Base-by-base conservation (phyloP, 2,888 invertebrate genomes). In the Athalia cordata region DNA sequence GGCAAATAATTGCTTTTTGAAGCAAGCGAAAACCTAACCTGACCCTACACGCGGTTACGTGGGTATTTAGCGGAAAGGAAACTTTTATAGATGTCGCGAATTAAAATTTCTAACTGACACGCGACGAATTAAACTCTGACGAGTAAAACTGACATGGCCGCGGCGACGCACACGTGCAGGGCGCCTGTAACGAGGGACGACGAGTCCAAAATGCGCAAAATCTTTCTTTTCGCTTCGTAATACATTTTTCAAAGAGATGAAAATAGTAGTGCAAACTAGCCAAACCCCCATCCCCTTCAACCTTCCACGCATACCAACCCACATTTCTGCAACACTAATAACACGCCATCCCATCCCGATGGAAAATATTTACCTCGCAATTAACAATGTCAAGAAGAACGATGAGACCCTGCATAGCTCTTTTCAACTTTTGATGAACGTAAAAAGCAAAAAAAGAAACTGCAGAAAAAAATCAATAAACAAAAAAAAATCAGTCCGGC, bases 221-320 rank as follows among this genome's bases (percentile, higher is more conserved):
- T 7, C 64, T 15, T 9, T 29, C 52, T 76, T 62, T 64, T 66
- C 72, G 59, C 81, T 82, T 86, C 29, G 83, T 86, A 84, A 86
- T 85, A 86, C 85, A 86, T 86, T 85, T 86, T 81, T 84, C 85
- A 86, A 86, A 85, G 86, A 81, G 81, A 82, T 81, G 81, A 76
- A 81, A 84, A 84, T 82, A 80, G 82, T 81, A 62, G 74, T 64
- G 15, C 29, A 15, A 50, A 68, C 68, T 68, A 68, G 68, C 45
- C 29, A 68, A 55, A 29, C 29, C 29, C n/a, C 29, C 29, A 29
- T 29, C 29, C 29, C 29, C 29, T 29, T 2, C 29, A 29, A 29
- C 29, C 29, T 29, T 29, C 29, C 29, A 29, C 29, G 29, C 29
- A 29, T 29, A 29, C 29, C 29, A 29, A 29, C 29, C 29, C 29